These are phyloP conservation scores for Sabatieria punctata DNA, from an alignment of 2,888 invertebrate species.

Conservation along the genomic window DNA sequence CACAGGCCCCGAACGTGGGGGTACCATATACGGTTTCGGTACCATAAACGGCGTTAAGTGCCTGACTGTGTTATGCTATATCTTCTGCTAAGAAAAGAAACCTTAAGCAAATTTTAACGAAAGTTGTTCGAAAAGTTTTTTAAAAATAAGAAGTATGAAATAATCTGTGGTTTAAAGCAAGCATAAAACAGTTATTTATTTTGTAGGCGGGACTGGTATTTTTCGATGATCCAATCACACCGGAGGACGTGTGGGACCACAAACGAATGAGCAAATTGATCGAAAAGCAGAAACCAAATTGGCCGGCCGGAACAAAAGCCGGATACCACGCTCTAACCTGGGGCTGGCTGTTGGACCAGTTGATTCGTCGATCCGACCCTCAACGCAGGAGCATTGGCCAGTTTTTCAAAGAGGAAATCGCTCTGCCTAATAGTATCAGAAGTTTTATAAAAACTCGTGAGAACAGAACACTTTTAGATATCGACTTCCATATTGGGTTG, in stretches of 20 bases:
- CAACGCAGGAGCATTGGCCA: constrained; percentile 27
- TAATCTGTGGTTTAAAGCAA: too few relatives aligned
- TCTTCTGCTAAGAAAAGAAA: too few relatives aligned
- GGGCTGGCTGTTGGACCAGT: constrained; percentile 35
- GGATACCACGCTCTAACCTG: constrained; percentile 36
- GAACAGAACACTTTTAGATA: too few relatives aligned
- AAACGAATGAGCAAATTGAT: constrained; percentile 24
- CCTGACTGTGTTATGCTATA: too few relatives aligned
- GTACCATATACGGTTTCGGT: too few relatives aligned
- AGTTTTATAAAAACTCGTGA: too few relatives aligned
- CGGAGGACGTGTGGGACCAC: constrained; percentile 23
- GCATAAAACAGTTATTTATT: too few relatives aligned
- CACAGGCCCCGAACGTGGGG: too few relatives aligned
- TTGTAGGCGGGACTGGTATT: constrained; percentile 31
- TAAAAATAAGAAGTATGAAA: too few relatives aligned
- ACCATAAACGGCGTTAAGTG: too few relatives aligned
- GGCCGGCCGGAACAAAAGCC: constrained; percentile 25
- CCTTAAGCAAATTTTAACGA: too few relatives aligned
- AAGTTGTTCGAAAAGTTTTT: too few relatives aligned
- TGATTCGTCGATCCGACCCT: constrained; percentile 31
- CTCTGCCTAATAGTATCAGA: constrained; percentile 28
- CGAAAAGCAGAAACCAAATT: constrained; percentile 26
- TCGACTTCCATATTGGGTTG: constrained; percentile 29
- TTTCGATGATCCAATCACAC: constrained; percentile 21
- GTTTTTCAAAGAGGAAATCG: constrained; percentile 30